Conservation (phyloP, 53 echinoderm and acorn worm species). For the Paelopatides confundens region DNA sequence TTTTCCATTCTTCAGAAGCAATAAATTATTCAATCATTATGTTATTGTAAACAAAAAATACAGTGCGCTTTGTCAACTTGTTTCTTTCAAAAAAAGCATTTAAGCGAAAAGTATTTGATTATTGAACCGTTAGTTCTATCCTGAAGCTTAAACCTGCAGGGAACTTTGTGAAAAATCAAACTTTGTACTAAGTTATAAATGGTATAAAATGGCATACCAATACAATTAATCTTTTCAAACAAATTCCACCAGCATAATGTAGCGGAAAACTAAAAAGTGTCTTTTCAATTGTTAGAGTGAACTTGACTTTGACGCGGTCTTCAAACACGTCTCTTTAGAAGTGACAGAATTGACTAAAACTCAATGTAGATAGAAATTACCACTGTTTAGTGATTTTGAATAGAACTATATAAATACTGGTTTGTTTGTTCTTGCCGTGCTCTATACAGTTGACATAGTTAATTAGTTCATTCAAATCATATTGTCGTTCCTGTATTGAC, state of each 20-base stretch:
- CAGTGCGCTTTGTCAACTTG: no score
- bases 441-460: background rate
- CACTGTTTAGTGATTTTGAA: background rate
- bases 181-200: background rate
- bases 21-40: no score
- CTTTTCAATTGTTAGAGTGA: background rate
- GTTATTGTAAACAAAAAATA: no score
- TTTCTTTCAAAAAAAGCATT: background rate
- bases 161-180: background rate
- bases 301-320: background rate
- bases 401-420: background rate
- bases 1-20: no score
- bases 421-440: constrained; percentile 4
- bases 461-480: background rate
- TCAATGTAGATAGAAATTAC: background rate
- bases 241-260: background rate
- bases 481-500: no score
- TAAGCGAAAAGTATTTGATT: background rate
- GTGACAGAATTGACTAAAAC: background rate
- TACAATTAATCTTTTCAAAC: background rate
- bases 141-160: background rate
- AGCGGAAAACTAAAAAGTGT: background rate
- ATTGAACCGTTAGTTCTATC: background rate
- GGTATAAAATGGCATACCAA: background rate
- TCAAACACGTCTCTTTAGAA: background rate